phyloP scores from a whole-genome alignment of 2,888 invertebrate species.

The Idaea biselata region DNA sequence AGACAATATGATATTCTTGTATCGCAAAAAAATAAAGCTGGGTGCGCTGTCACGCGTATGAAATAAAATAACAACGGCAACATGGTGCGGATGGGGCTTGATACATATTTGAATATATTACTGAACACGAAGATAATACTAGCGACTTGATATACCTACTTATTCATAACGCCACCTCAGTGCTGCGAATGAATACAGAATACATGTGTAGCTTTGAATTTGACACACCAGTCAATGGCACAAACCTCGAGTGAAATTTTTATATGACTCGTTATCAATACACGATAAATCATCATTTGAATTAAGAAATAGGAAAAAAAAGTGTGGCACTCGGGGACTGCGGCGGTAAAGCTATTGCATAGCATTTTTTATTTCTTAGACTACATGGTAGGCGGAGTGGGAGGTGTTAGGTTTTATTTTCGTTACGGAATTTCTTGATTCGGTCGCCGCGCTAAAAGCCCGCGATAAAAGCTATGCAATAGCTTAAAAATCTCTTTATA shows the following conservation, averaged over 20 bases:
- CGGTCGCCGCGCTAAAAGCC: no score
- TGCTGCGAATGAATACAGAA: slow-evolving; percentile 64
- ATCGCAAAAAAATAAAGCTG: slow-evolving; percentile 67
- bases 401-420: no score
- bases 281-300: neutral
- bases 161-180: slow-evolving; percentile 73
- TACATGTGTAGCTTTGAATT: slow-evolving; percentile 29
- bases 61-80: slow-evolving; percentile 78
- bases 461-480: no score
- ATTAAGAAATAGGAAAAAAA: no score
- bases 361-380: no score
- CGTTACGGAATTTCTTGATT: no score
- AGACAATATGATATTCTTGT: slow-evolving; percentile 56
- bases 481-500: no score
- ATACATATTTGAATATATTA: slow-evolving; percentile 81
- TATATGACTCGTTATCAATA: slow-evolving; percentile 20
- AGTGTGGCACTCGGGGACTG: no score
- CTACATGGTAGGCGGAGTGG: no score
- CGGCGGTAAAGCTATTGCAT: no score
- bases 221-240: slow-evolving; percentile 23
- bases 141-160: slow-evolving; percentile 61
- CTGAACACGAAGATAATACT: slow-evolving; percentile 74
- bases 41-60: slow-evolving; percentile 69
- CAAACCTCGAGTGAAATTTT: neutral
- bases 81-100: slow-evolving; percentile 74